Evolutionary conservation across 2,797 vertebrate genomes (phyloP).

Genomic region (Sebastes taczanowskii): DNA sequence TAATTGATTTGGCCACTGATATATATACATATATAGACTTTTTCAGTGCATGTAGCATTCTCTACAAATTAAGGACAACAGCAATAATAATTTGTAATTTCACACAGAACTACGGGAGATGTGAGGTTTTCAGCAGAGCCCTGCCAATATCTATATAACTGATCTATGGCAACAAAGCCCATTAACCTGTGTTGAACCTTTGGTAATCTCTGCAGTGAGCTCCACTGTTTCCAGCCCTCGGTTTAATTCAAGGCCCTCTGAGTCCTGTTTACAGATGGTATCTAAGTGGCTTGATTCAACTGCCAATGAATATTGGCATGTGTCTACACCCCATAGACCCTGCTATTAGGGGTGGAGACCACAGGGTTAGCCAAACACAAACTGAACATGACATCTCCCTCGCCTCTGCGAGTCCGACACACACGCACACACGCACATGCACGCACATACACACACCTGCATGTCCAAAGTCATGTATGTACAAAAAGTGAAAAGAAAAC

Average conservation of each 20-base stretch:
- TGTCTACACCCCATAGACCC: conserved; percentile 85
- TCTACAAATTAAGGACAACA: not conserved
- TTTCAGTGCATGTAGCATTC: not conserved
- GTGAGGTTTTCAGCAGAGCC: conserved; percentile 32
- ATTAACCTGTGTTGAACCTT: conserved; percentile 75
- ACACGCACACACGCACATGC: not conserved
- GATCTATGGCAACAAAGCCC: conserved; percentile 71
- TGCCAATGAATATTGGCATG: conserved; percentile 85
- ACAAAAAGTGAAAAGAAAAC: conserved; percentile 1
- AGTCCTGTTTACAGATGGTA: conserved; percentile 82
- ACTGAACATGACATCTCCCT: conserved; percentile 86
- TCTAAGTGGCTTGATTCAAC: conserved; percentile 86
- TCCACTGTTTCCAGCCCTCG: conserved; percentile 60
- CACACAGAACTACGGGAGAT: conserved; percentile 9
- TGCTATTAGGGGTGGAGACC: conserved; percentile 83
- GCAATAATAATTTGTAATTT: conserved; percentile 18
- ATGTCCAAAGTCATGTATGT: conserved; percentile 4
- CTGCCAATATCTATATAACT: conserved; percentile 62
- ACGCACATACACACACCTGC: conserved; percentile 8
- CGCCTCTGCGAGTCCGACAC: conserved; percentile 61
- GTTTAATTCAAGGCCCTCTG: conserved; percentile 79
- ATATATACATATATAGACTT: not conserved
- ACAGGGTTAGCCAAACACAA: conserved; percentile 85
- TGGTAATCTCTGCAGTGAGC: conserved; percentile 73
- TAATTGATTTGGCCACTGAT: not conserved